Base-by-base conservation (phyloP, 35 echinoderm and acorn worm genomes). In the Holothuria glaberrima region DNA sequence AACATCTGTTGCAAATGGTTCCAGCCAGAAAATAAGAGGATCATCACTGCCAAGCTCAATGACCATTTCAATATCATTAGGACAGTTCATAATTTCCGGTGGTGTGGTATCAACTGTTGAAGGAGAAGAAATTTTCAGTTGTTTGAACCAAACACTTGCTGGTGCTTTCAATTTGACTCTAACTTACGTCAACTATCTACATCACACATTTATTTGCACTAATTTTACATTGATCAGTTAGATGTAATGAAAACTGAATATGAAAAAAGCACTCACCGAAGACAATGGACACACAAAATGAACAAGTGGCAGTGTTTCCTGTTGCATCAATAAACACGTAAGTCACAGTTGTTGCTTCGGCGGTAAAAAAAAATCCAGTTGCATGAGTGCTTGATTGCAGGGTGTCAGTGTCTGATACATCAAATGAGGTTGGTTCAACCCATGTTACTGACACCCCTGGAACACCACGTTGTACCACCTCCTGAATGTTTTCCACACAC, bases 41-140 rank as follows among this genome's bases (percentile, higher is more conserved):
- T 86, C 83, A n/a, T 17, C 35, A 67, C 36, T 48, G n/a, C 83
- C 83, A 21, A 86, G 38, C 61, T 86, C 83, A 17, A 86, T 86
- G 19, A 67, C 83, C 35, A 58, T 20, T 33, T 4, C 64, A 31
- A 86, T 86, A 17, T 69, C 38, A 4, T 14, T 46, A 3, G 83
- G 83, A 59, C 83, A 86, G 59, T 25, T 46, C 14, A 67, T 14
- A 41, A 86, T 46, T 2, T 86, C 83, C 45, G 83, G 83, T 25
- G 83, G 83, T 41, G 83, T 86, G 32, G 83, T 86, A 86, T 86
- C 83, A 58, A 44, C 83, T 86, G 60, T 65, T 31, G 10, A 46
- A 46, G 44, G 44, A 10, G 44, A 46, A 46, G 44, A 46, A 46
- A 46, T 5, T 4, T 46, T 46, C 44, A 46, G 44, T 4, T 4